Base-by-base conservation (phyloP, 2,888 invertebrate genomes). In the Drosophila meridiana region DNA sequence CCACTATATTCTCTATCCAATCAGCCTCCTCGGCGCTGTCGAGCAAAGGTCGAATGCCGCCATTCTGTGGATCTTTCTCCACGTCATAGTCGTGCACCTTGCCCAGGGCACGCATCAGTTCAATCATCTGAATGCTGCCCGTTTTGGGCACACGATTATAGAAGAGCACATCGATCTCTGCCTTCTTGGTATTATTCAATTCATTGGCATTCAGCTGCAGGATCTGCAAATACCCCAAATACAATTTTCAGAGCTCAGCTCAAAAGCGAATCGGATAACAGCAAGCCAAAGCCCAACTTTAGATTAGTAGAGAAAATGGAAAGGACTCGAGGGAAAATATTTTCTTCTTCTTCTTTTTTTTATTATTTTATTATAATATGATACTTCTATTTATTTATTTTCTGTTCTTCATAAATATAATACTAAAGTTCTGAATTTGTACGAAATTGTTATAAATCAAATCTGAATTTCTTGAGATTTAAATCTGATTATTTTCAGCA, bases 141-240 rank as follows among this genome's bases (percentile, higher is more conserved):
- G 92, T 91, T 84, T 92, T 93, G 26, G 92, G 93, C 0, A 93
- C 92, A 20, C 92, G 92, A 91, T 93, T 93, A 69, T 82, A 93
- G 64, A 98, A 96, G 52, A 98, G 92, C 47, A 97, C 94, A 69
- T 97, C 95, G 57, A 95, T 94, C 70, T 95, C 95, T 0, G 97
- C 96, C 42, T 95, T 94, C 60, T 94, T 94, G 0, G 97, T 97
- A 92, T 97, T 97, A 93, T 98, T 98, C 75, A 97, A 92, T 74
- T 95, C 94, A 91, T 94, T 94, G 0, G 96, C 95, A 80, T 96
- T 95, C 55, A 97, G 94, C 13, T 94, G 93, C 68, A 95, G 94
- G 74, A 95, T 94, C 94, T 93, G 83, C 74, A 74, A 90, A 76
- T 40, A 68, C 60, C 59, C 56, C 20, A 20, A 20, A 20, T 20